These are phyloP conservation scores for Podargus strigoides DNA, from an alignment of 2,797 vertebrate genomes.

Conservation along the genomic window DNA sequence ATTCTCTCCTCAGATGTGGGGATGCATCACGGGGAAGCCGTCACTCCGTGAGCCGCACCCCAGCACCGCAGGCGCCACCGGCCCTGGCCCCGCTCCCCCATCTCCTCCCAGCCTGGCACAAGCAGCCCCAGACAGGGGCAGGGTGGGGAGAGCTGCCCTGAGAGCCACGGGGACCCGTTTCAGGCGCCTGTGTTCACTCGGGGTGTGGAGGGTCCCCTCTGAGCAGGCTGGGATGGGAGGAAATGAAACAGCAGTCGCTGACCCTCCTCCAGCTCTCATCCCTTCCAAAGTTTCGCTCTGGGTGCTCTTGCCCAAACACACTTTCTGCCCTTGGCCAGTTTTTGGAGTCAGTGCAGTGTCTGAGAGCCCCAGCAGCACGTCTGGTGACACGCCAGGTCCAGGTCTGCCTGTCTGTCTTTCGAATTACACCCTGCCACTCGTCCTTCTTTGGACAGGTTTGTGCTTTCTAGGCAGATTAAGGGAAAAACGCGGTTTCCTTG, in stretches of 20 bases:
- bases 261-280: background rate
- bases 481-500: background rate
- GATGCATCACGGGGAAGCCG: background rate
- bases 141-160: no score
- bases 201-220: background rate
- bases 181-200: background rate
- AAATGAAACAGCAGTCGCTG: background rate
- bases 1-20: no score
- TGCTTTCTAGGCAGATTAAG: background rate
- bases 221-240: background rate
- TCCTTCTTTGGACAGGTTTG: background rate
- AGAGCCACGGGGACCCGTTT: background rate
- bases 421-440: no score
- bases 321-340: background rate
- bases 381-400: background rate
- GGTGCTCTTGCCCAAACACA: background rate
- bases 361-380: background rate
- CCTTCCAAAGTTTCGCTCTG: background rate
- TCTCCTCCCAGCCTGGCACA: background rate
- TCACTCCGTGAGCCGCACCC: background rate
- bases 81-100: background rate
- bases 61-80: conserved; percentile 4
- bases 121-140: background rate
- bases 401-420: no score
- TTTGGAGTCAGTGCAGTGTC: background rate